Evolutionary conservation across 2,888 invertebrate species (phyloP).

Genomic region (Drosophila birchii): DNA sequence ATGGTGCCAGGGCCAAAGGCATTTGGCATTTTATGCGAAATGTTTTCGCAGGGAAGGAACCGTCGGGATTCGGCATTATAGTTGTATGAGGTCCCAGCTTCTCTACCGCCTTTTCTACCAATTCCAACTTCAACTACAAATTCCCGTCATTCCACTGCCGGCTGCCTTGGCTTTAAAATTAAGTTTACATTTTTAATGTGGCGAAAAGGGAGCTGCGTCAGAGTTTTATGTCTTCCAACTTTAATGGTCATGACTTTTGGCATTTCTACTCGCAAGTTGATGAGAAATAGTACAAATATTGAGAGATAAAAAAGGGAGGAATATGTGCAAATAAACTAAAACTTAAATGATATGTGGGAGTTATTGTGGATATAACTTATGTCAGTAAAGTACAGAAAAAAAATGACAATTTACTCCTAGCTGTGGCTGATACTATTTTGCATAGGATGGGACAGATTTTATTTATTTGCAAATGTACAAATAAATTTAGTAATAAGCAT

Average conservation of each 20-base stretch:
- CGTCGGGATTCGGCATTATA: conserved; percentile 53
- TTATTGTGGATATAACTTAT: background rate
- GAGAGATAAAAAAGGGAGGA: conserved; percentile 4
- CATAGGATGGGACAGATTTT: background rate
- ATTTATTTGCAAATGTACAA: background rate
- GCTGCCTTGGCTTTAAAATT: conserved; percentile 54
- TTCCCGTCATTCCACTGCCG: conserved; percentile 23
- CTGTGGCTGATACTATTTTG: background rate
- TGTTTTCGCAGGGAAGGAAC: conserved; percentile 53
- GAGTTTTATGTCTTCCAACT: conserved; percentile 63
- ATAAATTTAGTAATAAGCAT: background rate
- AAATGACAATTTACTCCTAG: conserved; percentile 1
- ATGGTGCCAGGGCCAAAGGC: conserved; percentile 55
- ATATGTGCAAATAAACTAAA: conserved; percentile 49
- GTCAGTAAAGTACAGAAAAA: background rate
- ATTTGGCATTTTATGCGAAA: conserved; percentile 75
- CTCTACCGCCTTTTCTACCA: conserved; percentile 9
- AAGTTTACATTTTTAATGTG: conserved; percentile 72
- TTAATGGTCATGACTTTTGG: conserved; percentile 58
- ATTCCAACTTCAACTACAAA: conserved; percentile 37
- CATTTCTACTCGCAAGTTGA: background rate
- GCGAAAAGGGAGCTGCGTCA: conserved; percentile 37
- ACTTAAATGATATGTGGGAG: conserved; percentile 44
- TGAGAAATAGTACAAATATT: conserved; percentile 46
- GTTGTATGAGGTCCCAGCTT: conserved; percentile 43